Percentiles rank a stretch among this genome's conserved stretches.
Evolutionary conservation across 2,113 vertebrate species (phyloP).

Genomic region (Diglossa brunneiventris): DNA sequence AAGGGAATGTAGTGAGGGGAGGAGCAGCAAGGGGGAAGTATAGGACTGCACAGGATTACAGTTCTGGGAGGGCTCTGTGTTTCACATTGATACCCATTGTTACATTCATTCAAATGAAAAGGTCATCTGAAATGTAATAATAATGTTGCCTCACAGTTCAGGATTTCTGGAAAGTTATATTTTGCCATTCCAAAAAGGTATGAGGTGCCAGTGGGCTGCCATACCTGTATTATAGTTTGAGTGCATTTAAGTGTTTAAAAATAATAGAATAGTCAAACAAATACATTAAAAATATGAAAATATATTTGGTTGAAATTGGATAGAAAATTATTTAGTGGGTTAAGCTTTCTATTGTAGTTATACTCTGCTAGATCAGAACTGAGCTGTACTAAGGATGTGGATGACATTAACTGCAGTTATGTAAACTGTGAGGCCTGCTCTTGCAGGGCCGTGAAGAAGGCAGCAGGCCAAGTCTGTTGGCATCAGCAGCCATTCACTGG

Average conservation of each 20-base stretch:
- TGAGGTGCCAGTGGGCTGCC: neutral
- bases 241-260: neutral
- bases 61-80: neutral
- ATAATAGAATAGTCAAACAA: neutral
- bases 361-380: neutral
- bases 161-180: neutral
- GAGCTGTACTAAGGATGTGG: neutral
- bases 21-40: slow-evolving; percentile 8
- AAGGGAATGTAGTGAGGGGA: neutral
- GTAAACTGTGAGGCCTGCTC: neutral
- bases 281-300: neutral
- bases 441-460: neutral
- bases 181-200: neutral
- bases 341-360: neutral
- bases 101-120: neutral
- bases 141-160: neutral
- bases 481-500: neutral
- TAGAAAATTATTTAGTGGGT: neutral
- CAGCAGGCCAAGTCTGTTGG: neutral
- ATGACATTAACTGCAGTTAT: neutral
- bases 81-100: neutral
- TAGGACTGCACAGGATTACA: neutral
- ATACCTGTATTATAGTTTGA: neutral
- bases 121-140: neutral
- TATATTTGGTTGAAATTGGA: neutral